Evolutionary conservation across 2,888 invertebrate species (phyloP).

Genomic region (Torymus tubicola): DNA sequence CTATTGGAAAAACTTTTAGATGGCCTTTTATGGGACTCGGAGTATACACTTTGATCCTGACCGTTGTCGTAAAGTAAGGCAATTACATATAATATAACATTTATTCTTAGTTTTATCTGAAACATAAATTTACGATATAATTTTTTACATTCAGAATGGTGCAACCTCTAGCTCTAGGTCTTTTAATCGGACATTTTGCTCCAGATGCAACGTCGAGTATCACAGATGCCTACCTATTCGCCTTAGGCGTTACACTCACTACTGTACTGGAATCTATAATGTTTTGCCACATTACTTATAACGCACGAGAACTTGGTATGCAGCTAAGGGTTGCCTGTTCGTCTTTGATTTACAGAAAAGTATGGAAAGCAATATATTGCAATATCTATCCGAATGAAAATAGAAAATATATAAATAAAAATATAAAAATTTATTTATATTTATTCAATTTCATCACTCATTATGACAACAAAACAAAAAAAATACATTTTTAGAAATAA

Average conservation of each 20-base stretch:
- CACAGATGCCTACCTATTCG: conserved; percentile 82
- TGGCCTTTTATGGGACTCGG: conserved; percentile 81
- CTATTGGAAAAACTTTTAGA: conserved; percentile 81
- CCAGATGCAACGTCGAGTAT: conserved; percentile 77
- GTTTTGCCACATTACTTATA: conserved; percentile 81
- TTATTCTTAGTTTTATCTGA: too few relatives aligned
- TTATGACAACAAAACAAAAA: too few relatives aligned
- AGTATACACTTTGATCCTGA: conserved; percentile 78
- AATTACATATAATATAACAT: too few relatives aligned
- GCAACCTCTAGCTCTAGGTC: conserved; percentile 80
- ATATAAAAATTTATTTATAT: too few relatives aligned
- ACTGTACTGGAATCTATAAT: conserved; percentile 80
- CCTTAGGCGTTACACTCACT: conserved; percentile 80
- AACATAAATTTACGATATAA: background rate
- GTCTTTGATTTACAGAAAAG: conserved; percentile 89
- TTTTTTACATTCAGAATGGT: conserved; percentile 78
- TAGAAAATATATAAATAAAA: too few relatives aligned
- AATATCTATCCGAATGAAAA: background rate
- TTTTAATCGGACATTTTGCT: conserved; percentile 82
- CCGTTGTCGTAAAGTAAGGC: conserved; percentile 79
- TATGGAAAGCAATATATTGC: conserved; percentile 68
- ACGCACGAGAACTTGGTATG: conserved; percentile 84
- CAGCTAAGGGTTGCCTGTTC: conserved; percentile 86
- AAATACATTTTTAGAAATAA: too few relatives aligned
- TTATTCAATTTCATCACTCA: too few relatives aligned